Conservation (phyloP, 2,797 vertebrate species). For the Mormyrus hasselquistii region DNA sequence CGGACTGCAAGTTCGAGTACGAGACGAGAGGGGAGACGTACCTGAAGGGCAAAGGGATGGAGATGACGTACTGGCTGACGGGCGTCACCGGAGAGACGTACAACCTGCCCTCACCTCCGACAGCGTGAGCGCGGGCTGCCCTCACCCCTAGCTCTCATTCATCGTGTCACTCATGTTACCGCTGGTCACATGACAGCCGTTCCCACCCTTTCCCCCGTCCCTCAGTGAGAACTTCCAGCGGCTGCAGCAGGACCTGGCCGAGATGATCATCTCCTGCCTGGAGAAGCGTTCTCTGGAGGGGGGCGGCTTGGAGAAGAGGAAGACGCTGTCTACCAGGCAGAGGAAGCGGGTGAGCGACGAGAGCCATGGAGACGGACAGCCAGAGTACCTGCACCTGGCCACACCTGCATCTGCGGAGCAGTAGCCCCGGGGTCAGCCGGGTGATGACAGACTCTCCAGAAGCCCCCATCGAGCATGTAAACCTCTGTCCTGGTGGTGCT, state of each 20-base stretch:
- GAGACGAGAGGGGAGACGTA: conserved; percentile 85
- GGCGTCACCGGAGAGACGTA: conserved; percentile 74
- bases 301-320: conserved; percentile 47
- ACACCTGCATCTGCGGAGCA: conserved; percentile 54
- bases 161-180: background rate
- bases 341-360: conserved; percentile 55
- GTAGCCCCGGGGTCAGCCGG: background rate
- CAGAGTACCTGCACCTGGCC: conserved; percentile 85
- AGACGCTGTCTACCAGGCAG: conserved; percentile 65
- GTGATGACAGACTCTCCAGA: background rate
- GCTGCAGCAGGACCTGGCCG: conserved; percentile 80
- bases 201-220: background rate
- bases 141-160: background rate
- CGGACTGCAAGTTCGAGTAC: conserved; percentile 80
- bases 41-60: conserved; percentile 90
- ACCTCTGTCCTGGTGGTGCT: background rate
- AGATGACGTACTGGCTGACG: conserved; percentile 90
- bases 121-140: conserved; percentile 71
- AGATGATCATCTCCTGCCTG: conserved; percentile 77
- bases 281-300: conserved; percentile 57
- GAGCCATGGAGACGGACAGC: conserved; percentile 60
- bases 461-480: background rate
- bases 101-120: conserved; percentile 78
- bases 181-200: background rate
- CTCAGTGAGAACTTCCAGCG: conserved; percentile 87